Conservation (phyloP, 2,797 vertebrate species). For the Microchirus variegatus region DNA sequence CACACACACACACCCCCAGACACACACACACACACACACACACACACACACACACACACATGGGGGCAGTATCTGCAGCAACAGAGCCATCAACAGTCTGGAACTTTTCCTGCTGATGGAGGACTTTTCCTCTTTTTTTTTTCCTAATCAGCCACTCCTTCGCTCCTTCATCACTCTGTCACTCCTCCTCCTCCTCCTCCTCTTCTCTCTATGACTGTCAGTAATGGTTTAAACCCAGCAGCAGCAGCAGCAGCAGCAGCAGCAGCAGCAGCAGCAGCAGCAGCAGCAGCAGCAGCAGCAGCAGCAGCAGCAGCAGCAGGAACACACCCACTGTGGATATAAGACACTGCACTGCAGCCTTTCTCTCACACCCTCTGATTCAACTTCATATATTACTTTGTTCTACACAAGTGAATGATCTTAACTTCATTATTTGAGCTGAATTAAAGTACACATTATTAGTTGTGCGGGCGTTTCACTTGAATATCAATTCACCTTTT, state of each 20-base stretch:
- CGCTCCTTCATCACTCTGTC: conserved; percentile 14
- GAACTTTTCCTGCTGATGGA: conserved; percentile 63
- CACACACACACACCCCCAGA: conserved; percentile 9
- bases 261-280: no score
- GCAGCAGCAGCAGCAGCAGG: not conserved
- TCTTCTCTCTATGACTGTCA: conserved; percentile 5
- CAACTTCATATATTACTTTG: not conserved
- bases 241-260: not conserved
- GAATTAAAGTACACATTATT: no score
- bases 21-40: conserved; percentile 14
- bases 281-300: no score
- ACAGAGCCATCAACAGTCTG: conserved; percentile 43
- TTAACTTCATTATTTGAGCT: no score
- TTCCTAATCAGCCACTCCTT: conserved; percentile 45
- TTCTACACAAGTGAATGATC: not conserved
- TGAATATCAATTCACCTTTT: not conserved
- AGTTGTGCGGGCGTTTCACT: no score
- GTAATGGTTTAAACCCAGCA: conserved; percentile 7
- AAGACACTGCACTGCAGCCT: conserved; percentile 1
- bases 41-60: conserved; percentile 11
- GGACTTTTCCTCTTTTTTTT: conserved; percentile 57
- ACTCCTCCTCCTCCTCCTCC: conserved; percentile 4
- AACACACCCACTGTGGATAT: conserved; percentile 16
- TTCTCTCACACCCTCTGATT: not conserved
- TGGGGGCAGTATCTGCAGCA: conserved; percentile 22